These are phyloP conservation scores for Aleiodes testaceus DNA, from an alignment of 2,888 invertebrate genomes.

Conservation along the genomic window DNA sequence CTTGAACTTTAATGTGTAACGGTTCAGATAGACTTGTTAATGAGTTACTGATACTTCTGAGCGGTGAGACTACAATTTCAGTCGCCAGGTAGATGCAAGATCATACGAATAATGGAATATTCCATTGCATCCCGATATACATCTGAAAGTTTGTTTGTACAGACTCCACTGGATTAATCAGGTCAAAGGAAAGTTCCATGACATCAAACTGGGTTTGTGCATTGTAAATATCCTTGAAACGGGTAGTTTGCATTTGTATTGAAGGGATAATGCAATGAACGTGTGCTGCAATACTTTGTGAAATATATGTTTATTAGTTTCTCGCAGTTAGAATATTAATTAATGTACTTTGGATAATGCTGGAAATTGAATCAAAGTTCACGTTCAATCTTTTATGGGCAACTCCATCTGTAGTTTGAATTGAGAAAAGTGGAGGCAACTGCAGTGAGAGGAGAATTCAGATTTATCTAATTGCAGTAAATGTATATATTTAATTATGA, in stretches of 20 bases:
- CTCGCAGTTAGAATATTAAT: too few species aligned
- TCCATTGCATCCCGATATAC: neutral
- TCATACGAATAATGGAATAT: neutral
- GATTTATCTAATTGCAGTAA: too few species aligned
- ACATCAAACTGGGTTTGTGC: neutral
- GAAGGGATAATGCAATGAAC: constrained; percentile 1
- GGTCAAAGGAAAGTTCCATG: constrained; percentile 41
- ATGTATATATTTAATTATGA: too few species aligned
- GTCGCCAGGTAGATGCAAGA: neutral
- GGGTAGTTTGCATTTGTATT: constrained; percentile 4
- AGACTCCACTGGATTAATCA: constrained; percentile 17
- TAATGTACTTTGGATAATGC: too few species aligned
- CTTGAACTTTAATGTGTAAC: constrained; percentile 32
- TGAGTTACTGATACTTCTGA: neutral
- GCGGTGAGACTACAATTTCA: neutral
- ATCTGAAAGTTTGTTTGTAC: neutral
- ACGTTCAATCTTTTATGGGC: too few species aligned
- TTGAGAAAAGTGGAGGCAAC: neutral
- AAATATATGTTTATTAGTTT: neutral
- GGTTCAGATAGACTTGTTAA: constrained; percentile 13
- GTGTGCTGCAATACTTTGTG: neutral
- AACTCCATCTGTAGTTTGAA: too few species aligned
- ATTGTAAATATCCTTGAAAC: constrained; percentile 12
- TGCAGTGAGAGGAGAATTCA: neutral
- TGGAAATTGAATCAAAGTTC: too few species aligned